Evolutionary conservation across 2,888 invertebrate species (phyloP), one percentile per base, ranked within the genome.

Genomic region (Criorhina ranunculi): DNA sequence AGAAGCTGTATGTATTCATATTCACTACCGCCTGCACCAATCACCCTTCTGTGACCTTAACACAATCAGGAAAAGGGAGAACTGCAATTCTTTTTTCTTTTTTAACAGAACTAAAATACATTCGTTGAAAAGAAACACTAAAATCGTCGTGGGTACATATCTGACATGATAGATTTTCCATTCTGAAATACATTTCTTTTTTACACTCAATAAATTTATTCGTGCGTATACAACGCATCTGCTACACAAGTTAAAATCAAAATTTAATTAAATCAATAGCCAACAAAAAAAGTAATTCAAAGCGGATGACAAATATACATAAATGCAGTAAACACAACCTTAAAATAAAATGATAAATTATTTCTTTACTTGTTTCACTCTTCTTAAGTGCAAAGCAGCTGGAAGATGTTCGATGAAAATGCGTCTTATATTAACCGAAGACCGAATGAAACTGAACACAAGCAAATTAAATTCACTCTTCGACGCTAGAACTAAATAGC

Each of bases 391-490:
- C 31, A 67, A 66, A 59, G 49, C 44, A 69, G 53, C 75, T 80
- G 75, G 67, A 75, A 53, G 51, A 53, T 69, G 5, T 42, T 72
- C 46, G 40, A 17, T 67, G 37, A 37, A 46, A 49, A 72, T 46
- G 15, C 90, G 89, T 89, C 90, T 89, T 88, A 89, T 88, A 89
- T 88, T 89, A 89, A 90, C 90, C 89, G 89, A 88, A 91, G 89
- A 89, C 90, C 90, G 91, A 91, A 89, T 89, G 88, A 90, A 90
- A 91, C 90, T 91, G 90, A 90, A 86, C 81, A 87, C 83, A 86
- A 77, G n/a, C 78, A 31, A 77, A 49, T 35, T 2, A 35, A 31
- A 53, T 46, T 49, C 40, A 46, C 40, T 72, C 62, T 40, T 55
- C 44, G 70, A 64, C 51, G 60, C 78, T 60, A 69, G 69, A 44